Conservation (phyloP, 2,113 vertebrate genomes). For the Pituophis catenifer region DNA sequence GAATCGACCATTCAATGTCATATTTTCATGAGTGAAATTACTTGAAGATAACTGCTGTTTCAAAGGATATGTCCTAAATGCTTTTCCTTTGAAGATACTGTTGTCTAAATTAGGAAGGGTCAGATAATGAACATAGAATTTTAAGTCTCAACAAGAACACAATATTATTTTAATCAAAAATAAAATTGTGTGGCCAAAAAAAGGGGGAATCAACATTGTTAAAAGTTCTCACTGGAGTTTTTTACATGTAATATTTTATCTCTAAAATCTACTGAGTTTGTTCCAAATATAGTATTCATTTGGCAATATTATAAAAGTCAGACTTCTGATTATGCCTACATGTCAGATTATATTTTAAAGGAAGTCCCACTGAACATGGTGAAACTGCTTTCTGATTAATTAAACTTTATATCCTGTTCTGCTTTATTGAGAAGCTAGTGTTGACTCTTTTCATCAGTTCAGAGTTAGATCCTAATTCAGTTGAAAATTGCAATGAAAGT, state of each 20-base stretch:
- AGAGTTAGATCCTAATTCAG: background rate
- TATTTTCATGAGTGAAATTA: background rate
- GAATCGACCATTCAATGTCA: background rate
- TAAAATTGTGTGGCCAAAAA: background rate
- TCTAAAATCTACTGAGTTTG: background rate
- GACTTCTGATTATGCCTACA: background rate
- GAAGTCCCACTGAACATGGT: background rate
- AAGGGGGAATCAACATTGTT: background rate
- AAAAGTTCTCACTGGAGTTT: background rate
- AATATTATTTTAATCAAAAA: background rate
- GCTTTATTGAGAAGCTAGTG: background rate
- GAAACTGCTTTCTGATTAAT: background rate
- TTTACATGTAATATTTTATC: background rate
- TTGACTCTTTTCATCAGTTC: background rate
- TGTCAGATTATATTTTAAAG: background rate
- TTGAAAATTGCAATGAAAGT: background rate
- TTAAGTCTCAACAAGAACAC: background rate
- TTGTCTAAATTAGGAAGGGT: background rate
- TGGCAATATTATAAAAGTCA: background rate
- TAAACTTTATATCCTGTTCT: background rate
- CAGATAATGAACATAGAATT: background rate
- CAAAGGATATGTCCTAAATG: background rate
- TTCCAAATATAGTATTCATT: background rate
- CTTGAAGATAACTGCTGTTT: background rate
- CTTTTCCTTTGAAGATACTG: background rate